These are phyloP conservation scores for Acleris cristana DNA, from an alignment of 2,888 invertebrate species.

Conservation along the genomic window DNA sequence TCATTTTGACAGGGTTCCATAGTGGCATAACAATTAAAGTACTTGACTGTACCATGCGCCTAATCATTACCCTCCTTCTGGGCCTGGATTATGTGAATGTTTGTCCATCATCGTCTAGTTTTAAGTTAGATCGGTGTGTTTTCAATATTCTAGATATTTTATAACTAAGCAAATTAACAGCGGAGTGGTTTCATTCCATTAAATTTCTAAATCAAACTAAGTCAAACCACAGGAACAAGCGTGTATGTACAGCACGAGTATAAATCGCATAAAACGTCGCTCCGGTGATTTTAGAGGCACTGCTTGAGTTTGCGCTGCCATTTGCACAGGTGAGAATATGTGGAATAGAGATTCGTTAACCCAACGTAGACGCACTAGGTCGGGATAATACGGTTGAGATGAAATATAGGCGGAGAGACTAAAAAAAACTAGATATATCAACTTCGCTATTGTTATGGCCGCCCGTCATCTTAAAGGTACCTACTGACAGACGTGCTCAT, in stretches of 20 bases:
- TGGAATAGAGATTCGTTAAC: background rate
- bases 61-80: too few species aligned
- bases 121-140: too few species aligned
- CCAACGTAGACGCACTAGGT: background rate
- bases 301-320: constrained; percentile 4
- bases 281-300: background rate
- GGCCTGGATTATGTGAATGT: too few species aligned
- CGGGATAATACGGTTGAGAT: background rate
- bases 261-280: constrained; percentile 1
- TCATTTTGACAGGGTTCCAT: too few species aligned
- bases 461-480: background rate
- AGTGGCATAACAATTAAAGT: too few species aligned
- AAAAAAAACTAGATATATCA: background rate
- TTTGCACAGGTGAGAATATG: constrained; percentile 6
- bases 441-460: background rate
- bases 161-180: too few species aligned
- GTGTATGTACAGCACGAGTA: background rate
- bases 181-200: background rate
- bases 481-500: too few species aligned
- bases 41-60: too few species aligned
- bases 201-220: background rate
- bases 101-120: too few species aligned
- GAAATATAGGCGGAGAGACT: too few species aligned
- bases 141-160: too few species aligned
- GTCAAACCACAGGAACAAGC: background rate